phyloP scores from a whole-genome alignment of 2,797 vertebrate genomes.

The Synanceia verrucosa region DNA sequence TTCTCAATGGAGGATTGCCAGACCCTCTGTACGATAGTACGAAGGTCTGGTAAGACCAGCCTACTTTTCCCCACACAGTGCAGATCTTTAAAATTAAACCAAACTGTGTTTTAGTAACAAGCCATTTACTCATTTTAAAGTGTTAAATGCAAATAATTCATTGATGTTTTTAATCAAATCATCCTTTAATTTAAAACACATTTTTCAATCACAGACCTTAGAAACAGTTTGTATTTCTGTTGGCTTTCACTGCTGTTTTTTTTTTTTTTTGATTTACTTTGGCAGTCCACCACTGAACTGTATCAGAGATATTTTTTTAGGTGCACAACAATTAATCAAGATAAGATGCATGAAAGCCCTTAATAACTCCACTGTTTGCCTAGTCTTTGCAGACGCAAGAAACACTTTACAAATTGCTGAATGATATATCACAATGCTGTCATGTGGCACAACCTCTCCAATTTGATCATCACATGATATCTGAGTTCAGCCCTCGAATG shows the following conservation, averaged over 20 bases:
- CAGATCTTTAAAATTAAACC: neutral
- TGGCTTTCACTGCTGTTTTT: neutral
- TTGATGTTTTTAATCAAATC: neutral
- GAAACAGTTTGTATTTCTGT: neutral
- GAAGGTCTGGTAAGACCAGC: no score
- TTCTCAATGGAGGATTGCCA: no score
- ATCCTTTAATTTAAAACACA: neutral
- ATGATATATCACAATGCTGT: conserved; percentile 4
- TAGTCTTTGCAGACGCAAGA: conserved; percentile 14
- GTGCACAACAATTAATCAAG: conserved; percentile 41
- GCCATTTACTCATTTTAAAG: neutral
- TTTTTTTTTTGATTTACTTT: conserved; percentile 1
- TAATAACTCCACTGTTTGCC: conserved; percentile 19
- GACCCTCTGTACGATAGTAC: no score
- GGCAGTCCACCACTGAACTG: conserved; percentile 13
- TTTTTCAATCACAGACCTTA: neutral
- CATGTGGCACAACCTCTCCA: neutral
- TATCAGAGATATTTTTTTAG: conserved; percentile 22
- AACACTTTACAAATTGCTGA: neutral
- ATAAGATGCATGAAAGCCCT: conserved; percentile 15
- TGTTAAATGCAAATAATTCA: neutral
- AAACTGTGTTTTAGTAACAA: neutral
- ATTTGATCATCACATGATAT: conserved; percentile 6
- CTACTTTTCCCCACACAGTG: no score
- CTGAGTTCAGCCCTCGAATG: neutral